These are phyloP conservation scores for Heterodera carotae DNA, from an alignment of 1,140 invertebrate genomes.

Conservation along the genomic window DNA sequence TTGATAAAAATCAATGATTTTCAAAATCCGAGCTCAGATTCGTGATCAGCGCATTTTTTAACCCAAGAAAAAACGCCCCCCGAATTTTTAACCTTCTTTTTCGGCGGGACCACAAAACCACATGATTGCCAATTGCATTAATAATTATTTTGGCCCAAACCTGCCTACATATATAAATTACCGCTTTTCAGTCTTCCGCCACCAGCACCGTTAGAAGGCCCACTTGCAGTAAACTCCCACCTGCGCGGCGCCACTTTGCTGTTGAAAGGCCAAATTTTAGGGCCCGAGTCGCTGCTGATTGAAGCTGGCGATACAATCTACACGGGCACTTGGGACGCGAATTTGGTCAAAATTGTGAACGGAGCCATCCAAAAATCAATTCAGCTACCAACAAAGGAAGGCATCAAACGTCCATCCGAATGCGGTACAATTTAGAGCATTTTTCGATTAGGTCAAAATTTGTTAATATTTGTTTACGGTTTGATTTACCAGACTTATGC, in stretches of 20 bases:
- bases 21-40: too few species aligned
- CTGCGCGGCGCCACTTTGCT: slow-evolving; percentile 44
- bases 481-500: too few species aligned
- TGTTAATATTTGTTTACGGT: not conserved
- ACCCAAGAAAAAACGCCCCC: too few species aligned
- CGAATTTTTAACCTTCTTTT: too few species aligned
- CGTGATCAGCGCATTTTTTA: too few species aligned
- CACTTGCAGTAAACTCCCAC: slow-evolving; percentile 43
- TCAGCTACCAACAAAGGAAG: slow-evolving; percentile 37
- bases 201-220: slow-evolving; percentile 46
- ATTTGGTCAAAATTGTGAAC: slow-evolving; percentile 60
- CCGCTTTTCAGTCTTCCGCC: slow-evolving; percentile 49
- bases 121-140: too few species aligned
- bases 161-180: too few species aligned
- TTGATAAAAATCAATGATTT: too few species aligned
- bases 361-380: slow-evolving; percentile 50
- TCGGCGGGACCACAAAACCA: too few species aligned
- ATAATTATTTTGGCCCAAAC: too few species aligned
- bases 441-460: not conserved
- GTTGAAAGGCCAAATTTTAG: slow-evolving; percentile 53
- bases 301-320: slow-evolving; percentile 57
- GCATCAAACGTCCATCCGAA: slow-evolving; percentile 5
- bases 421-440: not conserved
- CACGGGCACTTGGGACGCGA: slow-evolving; percentile 57
- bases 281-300: slow-evolving; percentile 61